Conservation (phyloP, 2,113 vertebrate species). For the Barnardius zonarius region DNA sequence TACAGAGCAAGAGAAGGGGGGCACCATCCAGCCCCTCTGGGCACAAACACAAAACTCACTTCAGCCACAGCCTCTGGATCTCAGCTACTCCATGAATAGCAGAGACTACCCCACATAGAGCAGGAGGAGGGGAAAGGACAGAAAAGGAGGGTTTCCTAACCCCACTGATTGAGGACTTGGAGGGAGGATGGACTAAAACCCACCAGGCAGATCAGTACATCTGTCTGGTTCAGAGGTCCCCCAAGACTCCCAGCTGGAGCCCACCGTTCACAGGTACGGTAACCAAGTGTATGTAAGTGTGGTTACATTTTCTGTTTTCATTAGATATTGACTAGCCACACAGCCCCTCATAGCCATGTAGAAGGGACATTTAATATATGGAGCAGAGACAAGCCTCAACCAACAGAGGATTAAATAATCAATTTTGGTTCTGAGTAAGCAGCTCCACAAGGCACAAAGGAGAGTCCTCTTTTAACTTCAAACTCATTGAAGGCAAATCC, state of each 20-base stretch:
- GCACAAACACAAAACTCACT: neutral
- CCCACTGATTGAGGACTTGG: neutral
- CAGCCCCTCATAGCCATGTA: neutral
- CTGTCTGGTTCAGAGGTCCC: neutral
- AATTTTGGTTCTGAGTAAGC: neutral
- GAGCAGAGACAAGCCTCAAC: neutral
- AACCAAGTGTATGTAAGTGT: neutral
- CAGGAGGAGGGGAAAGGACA: neutral
- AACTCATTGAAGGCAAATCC: neutral
- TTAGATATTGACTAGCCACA: neutral
- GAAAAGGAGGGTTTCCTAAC: neutral
- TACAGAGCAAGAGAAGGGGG: neutral
- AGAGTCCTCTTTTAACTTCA: neutral
- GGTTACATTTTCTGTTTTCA: neutral
- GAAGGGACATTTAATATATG: neutral
- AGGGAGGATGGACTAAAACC: neutral
- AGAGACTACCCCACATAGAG: neutral
- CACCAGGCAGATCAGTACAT: neutral
- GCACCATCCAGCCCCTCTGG: neutral
- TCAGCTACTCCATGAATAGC: accelerated
- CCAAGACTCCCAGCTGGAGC: neutral
- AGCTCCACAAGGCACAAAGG: neutral
- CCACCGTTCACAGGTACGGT: neutral
- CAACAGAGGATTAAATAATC: neutral
- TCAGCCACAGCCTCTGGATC: neutral